Conservation (phyloP, 2,888 invertebrate species). For the Phalera bucephala region DNA sequence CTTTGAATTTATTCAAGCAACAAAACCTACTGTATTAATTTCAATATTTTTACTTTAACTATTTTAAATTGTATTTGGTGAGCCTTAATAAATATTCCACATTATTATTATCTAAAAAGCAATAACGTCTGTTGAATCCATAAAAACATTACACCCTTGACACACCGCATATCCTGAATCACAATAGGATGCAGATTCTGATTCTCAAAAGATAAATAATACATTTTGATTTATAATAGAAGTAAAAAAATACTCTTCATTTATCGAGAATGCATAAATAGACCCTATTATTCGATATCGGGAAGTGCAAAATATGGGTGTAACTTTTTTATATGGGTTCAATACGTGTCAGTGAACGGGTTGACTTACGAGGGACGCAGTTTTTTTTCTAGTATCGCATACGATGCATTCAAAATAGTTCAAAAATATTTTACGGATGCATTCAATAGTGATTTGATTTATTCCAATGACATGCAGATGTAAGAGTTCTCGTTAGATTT, state of each 20-base stretch:
- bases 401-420: conserved; percentile 78
- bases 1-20: conserved; percentile 61
- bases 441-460: conserved; percentile 82
- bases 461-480: conserved; percentile 82
- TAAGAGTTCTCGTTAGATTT: conserved; percentile 79
- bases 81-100: conserved; percentile 5
- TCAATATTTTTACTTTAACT: too few relatives aligned
- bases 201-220: conserved; percentile 82
- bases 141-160: conserved; percentile 81
- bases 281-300: conserved; percentile 79
- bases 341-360: conserved; percentile 80
- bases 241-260: conserved; percentile 81
- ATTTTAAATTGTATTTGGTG: conserved; percentile 8
- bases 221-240: conserved; percentile 82
- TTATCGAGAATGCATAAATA: conserved; percentile 82
- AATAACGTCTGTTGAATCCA: conserved; percentile 50
- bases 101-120: conserved; percentile 51
- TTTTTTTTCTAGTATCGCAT: conserved; percentile 54
- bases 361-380: conserved; percentile 67
- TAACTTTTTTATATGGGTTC: conserved; percentile 75
- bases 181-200: conserved; percentile 82
- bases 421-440: conserved; percentile 79
- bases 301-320: conserved; percentile 84
- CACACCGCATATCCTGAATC: conserved; percentile 79
- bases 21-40: conserved; percentile 47